Evolutionary conservation across 2,797 vertebrate species (phyloP).

Genomic region (Tragopan temminckii): DNA sequence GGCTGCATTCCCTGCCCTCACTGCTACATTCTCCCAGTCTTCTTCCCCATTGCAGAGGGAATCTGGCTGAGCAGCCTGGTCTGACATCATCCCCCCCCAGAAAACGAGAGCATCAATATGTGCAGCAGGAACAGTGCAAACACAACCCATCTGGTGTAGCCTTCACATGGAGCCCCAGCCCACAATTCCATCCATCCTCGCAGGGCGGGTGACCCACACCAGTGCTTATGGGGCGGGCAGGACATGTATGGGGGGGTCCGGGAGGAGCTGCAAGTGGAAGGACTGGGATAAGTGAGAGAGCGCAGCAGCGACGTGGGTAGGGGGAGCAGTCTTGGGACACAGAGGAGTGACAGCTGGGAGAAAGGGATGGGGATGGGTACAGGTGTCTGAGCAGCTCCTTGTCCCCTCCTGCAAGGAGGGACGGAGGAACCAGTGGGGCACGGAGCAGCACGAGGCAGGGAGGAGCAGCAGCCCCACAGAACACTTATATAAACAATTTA

Average conservation of each 20-base stretch:
- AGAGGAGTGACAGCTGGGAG: rapidly evolving
- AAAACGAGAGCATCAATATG: neutral
- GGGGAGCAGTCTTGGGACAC: neutral
- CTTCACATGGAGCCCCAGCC: neutral
- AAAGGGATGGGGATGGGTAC: neutral
- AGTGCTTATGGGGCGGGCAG: neutral
- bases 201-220: neutral
- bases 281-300: neutral
- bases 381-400: neutral
- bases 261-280: neutral
- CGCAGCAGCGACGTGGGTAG: rapidly evolving
- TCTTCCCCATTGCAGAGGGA: neutral
- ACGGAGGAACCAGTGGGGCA: neutral
- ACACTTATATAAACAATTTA: neutral
- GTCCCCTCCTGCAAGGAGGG: neutral
- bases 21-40: neutral
- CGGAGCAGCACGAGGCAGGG: neutral
- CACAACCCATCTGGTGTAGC: neutral
- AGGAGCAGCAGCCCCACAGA: neutral
- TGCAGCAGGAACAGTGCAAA: neutral
- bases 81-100: neutral
- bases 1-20: rapidly evolving
- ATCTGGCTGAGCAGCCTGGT: neutral
- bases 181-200: neutral
- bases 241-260: neutral